Conservation (phyloP, 64 coral and sea anemone genomes). For the Astreopora myriophthalma region DNA sequence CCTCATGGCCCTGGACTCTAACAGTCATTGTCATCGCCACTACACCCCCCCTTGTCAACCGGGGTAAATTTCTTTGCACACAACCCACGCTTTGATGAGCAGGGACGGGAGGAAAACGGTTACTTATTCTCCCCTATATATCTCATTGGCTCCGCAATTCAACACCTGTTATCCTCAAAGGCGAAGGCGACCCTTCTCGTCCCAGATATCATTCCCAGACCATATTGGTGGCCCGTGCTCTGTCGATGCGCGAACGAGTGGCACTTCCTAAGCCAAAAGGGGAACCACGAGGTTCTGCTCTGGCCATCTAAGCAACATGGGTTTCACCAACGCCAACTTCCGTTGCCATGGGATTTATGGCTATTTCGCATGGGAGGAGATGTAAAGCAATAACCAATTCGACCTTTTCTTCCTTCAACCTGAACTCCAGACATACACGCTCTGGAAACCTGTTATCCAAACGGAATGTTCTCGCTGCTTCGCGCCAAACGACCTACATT, state of each 20-base stretch:
- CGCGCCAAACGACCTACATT: neutral
- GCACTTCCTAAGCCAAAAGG: neutral
- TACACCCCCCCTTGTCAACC: constrained; percentile 2
- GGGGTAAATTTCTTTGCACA: constrained; percentile 55
- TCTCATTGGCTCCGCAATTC: neutral
- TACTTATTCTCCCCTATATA: neutral
- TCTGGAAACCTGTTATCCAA: neutral
- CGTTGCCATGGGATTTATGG: constrained; percentile 20
- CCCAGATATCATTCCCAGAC: neutral
- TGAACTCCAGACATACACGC: neutral
- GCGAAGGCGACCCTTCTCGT: neutral
- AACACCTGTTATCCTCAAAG: neutral
- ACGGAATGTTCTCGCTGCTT: neutral
- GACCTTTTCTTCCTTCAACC: neutral
- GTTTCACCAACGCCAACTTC: neutral
- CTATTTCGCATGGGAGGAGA: neutral
- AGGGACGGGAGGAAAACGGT: neutral
- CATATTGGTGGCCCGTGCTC: constrained; percentile 18
- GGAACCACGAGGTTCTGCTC: neutral
- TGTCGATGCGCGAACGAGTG: neutral
- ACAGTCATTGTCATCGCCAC: neutral
- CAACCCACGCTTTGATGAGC: neutral
- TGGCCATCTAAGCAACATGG: neutral
- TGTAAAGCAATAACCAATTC: neutral
- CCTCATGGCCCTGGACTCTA: constrained; percentile 38